Evolutionary conservation across 2,888 invertebrate species (phyloP), one percentile per base, ranked within the genome.

Genomic region (Scaptomyza cyrtandrae): DNA sequence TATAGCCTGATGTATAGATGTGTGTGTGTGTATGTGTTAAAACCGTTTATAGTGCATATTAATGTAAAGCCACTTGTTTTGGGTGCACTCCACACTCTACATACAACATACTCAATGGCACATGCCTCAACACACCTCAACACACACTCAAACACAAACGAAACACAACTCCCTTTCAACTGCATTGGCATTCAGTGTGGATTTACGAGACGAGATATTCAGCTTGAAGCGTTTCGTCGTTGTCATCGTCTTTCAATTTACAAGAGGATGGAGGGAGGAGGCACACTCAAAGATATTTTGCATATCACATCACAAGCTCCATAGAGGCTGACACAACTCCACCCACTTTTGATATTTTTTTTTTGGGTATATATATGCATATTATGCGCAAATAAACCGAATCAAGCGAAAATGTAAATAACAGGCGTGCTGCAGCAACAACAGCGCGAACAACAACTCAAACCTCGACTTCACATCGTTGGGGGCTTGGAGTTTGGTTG

Each of bases 331-430:
- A 13, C 29, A 13, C 27, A 10, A 5, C n/a, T 16, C 16, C 46
- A n/a, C 33, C 19, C 31, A 13, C 10, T n/a, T 6, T 16, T 14
- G n/a, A 6, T 6, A 9, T 9, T 6, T 19, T 49, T 45, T 3
- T 19, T 19, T n/a, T n/a, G n/a, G 27, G 1, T 11, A 14, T 14
- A 14, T 39, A 39, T 78, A 53, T 37, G n/a, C 37, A 14, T 33
- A 33, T 11, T 87, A 84, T 81, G 73, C 52, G 71, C 71, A 89
- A 82, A 89, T 85, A 89, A 87, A 82, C 75, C 75, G 81, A 88
- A 86, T 86, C 89, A 84, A 83, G 79, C 77, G 78, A 79, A 86
- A 88, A 88, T 89, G 87, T 80, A 89, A 89, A 87, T 87, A 88
- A 89, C 71, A 80, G 74, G 74, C 83, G 86, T 64, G 53, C 68